These are phyloP conservation scores for Malurus alboscapulatus DNA, from an alignment of 2,113 vertebrate genomes.

Conservation along the genomic window DNA sequence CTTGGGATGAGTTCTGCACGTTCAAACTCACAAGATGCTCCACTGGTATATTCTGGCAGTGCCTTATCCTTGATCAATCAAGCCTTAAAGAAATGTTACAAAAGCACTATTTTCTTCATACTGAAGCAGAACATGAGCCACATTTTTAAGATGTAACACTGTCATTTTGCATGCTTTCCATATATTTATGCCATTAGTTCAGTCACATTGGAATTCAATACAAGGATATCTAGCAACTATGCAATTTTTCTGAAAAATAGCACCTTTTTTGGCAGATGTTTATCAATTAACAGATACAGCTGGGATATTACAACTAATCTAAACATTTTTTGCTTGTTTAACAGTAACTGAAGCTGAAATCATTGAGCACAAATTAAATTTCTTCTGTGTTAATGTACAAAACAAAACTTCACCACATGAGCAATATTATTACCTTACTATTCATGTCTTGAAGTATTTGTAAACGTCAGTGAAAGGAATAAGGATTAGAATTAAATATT, in stretches of 20 bases:
- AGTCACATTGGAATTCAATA: not conserved
- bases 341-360: not conserved
- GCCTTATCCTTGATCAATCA: not conserved
- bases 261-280: not conserved
- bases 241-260: not conserved
- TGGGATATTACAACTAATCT: constrained; percentile 10
- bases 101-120: not conserved
- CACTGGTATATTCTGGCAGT: not conserved
- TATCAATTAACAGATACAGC: constrained; percentile 12
- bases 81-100: not conserved
- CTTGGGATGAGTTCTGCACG: not conserved
- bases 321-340: constrained; percentile 14
- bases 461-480: not conserved
- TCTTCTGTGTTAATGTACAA: not conserved
- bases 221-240: not conserved
- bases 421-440: not conserved
- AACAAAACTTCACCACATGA: not conserved
- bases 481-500: not conserved
- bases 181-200: not conserved
- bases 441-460: not conserved
- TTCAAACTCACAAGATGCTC: not conserved
- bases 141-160: not conserved
- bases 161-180: not conserved
- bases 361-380: not conserved
- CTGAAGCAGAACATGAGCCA: not conserved